A percentile compares a stretch with the other conserved stretches of the same genome.
Conservation (phyloP, 2,113 vertebrate genomes). For the Anser cygnoides region DNA sequence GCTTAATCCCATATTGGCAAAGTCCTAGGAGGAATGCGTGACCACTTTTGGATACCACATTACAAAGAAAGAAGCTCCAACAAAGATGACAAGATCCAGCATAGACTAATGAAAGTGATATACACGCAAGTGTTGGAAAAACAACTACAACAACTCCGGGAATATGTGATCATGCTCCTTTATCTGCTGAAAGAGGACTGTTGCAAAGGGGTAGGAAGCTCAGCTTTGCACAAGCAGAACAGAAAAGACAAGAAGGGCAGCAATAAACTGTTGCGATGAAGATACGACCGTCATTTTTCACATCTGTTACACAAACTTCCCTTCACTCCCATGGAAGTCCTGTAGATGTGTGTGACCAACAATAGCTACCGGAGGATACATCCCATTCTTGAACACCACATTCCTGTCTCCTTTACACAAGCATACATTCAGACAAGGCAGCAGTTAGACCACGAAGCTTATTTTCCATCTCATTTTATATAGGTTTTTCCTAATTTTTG, state of each 20-base stretch:
- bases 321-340: not conserved
- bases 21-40: rapidly evolving
- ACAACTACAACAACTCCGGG: not conserved
- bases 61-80: not conserved
- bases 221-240: not conserved
- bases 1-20: rapidly evolving
- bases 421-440: not conserved
- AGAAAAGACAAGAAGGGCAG: not conserved
- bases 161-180: rapidly evolving
- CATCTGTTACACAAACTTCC: not conserved
- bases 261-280: not conserved
- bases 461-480: not conserved
- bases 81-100: not conserved
- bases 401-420: not conserved
- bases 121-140: not conserved
- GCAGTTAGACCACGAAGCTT: not conserved
- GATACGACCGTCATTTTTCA: not conserved
- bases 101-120: not conserved
- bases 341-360: too few species aligned
- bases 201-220: not conserved
- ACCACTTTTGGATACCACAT: not conserved
- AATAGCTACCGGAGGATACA: not conserved
- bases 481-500: not conserved
- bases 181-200: not conserved
- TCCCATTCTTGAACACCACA: not conserved